Percentiles rank a stretch among this genome's conserved stretches.
These are phyloP conservation scores for Yponomeuta evonymella DNA, from an alignment of 2,888 invertebrate species.

Conservation along the genomic window DNA sequence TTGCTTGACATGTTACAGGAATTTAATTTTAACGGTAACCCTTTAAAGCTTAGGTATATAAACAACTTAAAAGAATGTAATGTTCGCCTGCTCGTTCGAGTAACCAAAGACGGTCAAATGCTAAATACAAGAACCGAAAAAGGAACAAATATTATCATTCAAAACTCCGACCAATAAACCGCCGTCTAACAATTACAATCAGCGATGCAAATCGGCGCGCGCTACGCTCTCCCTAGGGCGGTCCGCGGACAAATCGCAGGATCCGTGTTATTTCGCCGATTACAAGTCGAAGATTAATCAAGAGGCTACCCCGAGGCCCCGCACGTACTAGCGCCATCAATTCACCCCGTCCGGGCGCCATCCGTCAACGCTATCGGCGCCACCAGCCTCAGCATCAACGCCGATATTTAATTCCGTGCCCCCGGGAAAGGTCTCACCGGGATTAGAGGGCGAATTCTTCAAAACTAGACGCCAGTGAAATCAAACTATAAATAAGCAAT, in stretches of 20 bases:
- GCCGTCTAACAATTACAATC: conserved; percentile 1
- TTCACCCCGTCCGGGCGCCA: conserved; percentile 55
- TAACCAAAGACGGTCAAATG: no score
- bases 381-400: conserved; percentile 43
- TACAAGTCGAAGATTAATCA: conserved; percentile 71
- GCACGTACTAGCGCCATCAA: conserved; percentile 68
- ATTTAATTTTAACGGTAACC: no score
- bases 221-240: neutral
- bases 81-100: no score
- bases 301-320: conserved; percentile 38
- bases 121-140: no score
- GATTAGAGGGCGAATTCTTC: neutral
- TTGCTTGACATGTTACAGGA: no score
- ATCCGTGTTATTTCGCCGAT: conserved; percentile 66
- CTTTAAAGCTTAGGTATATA: no score
- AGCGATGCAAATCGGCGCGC: conserved; percentile 2
- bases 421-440: neutral
- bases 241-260: conserved; percentile 51
- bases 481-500: conserved; percentile 39
- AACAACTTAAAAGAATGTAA: no score
- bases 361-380: conserved; percentile 64
- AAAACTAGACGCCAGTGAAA: conserved; percentile 21
- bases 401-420: conserved; percentile 54
- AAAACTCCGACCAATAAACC: conserved; percentile 2
- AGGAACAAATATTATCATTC: neutral